Percentiles rank a stretch among this genome's conserved stretches.
phyloP scores from a whole-genome alignment of 2,797 vertebrate genomes.

The Mycteria americana region DNA sequence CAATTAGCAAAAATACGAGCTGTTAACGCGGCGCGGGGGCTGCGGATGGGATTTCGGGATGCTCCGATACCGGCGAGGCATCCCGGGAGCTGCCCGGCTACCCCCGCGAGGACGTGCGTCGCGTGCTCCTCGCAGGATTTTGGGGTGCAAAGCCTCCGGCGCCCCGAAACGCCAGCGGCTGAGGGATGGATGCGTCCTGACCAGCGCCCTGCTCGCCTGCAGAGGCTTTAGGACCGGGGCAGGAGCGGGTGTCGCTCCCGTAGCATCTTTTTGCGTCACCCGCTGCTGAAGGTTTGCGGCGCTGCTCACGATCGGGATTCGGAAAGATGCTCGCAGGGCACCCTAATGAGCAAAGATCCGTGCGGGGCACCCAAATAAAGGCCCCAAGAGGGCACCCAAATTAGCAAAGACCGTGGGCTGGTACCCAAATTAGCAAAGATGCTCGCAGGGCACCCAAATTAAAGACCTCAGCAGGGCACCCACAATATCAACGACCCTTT shows the following conservation, averaged over 20 bases:
- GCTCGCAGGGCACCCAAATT: neutral
- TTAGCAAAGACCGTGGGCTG: neutral
- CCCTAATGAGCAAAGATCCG: neutral
- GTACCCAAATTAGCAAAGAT: neutral
- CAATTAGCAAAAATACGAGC: constrained; percentile 75
- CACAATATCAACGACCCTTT: neutral
- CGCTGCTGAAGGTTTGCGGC: too few species aligned
- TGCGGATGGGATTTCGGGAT: neutral
- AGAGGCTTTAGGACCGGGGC: neutral
- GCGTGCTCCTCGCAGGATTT: fast-evolving
- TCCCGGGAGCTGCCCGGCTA: neutral
- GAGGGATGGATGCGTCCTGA: neutral
- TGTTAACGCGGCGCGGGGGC: neutral
- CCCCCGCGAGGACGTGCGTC: fast-evolving
- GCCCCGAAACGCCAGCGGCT: neutral
- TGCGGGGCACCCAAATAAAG: too few species aligned
- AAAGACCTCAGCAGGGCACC: neutral
- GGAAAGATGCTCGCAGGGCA: neutral
- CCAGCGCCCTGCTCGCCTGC: neutral
- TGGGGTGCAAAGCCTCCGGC: neutral
- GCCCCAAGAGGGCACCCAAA: neutral
- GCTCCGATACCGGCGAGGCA: neutral
- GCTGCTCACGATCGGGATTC: neutral
- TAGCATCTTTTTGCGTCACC: neutral
- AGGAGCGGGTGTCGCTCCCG: neutral